Conservation (phyloP, 2,113 vertebrate genomes). For the Rhegmatorhina hoffmannsi region DNA sequence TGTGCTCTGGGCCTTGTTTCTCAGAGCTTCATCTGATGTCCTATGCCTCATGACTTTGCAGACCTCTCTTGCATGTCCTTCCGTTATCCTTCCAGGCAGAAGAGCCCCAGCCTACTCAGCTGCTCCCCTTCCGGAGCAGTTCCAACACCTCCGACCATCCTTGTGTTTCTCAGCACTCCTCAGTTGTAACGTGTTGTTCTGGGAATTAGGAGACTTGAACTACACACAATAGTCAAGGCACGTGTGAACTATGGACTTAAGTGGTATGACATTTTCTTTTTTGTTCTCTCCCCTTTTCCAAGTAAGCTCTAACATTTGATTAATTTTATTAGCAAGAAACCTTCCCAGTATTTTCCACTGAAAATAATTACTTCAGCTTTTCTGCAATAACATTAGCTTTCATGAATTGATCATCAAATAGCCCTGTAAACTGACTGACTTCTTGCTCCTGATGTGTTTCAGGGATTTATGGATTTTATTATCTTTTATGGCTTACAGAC, state of each 20-base stretch:
- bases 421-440: not conserved
- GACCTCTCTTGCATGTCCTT: not conserved
- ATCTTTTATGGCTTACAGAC: not conserved
- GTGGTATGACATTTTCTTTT: not conserved
- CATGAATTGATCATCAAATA: not conserved
- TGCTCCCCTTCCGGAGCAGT: not conserved
- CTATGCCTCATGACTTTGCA: not conserved
- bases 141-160: not conserved
- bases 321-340: not conserved
- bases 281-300: not conserved
- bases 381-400: not conserved
- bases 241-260: not conserved
- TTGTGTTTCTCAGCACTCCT: not conserved
- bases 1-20: not conserved
- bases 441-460: not conserved
- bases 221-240: not conserved
- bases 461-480: not conserved
- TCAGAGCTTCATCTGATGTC: not conserved
- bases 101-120: not conserved
- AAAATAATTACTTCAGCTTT: not conserved
- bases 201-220: not conserved
- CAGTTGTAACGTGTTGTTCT: not conserved
- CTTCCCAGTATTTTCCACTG: not conserved
- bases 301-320: not conserved
- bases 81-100: not conserved